Conservation (phyloP, 2,888 invertebrate species). For the Oxyteleia sp. region DNA sequence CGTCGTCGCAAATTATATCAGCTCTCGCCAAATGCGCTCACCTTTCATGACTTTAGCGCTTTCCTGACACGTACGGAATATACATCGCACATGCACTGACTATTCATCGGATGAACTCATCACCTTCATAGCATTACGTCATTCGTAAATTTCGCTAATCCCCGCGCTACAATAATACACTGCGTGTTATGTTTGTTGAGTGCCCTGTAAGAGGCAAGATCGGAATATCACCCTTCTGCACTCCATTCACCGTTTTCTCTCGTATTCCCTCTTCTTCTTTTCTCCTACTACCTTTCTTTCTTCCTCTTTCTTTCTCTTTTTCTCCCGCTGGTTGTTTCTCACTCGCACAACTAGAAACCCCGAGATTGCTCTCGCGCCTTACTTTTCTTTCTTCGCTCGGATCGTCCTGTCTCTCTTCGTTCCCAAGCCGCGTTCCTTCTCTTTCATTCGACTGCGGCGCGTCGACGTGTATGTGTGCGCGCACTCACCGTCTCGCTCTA, state of each 20-base stretch:
- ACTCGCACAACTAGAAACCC: slow-evolving; percentile 50
- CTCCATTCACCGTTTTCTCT: no score
- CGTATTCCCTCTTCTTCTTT: no score
- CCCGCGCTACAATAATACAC: slow-evolving; percentile 47
- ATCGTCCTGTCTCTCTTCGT: slow-evolving; percentile 44
- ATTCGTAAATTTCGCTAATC: slow-evolving; percentile 58
- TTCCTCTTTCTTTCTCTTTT: not conserved
- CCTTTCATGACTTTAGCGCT: slow-evolving; percentile 16
- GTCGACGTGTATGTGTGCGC: slow-evolving; percentile 47
- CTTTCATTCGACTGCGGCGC: slow-evolving; percentile 48
- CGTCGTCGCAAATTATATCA: slow-evolving; percentile 35
- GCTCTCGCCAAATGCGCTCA: slow-evolving; percentile 11
- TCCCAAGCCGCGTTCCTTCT: slow-evolving; percentile 41
- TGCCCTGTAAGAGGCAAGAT: not conserved
- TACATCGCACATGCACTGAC: slow-evolving; percentile 40
- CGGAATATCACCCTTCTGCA: no score
- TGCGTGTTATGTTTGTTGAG: not conserved
- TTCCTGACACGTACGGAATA: slow-evolving; percentile 46
- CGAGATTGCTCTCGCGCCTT: slow-evolving; percentile 15
- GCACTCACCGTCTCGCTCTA: slow-evolving; percentile 46
- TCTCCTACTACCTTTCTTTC: no score
- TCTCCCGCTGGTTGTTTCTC: slow-evolving; percentile 4
- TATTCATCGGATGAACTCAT: slow-evolving; percentile 63
- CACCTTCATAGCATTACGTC: slow-evolving; percentile 56
- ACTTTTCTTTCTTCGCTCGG: slow-evolving; percentile 34